Evolutionary conservation across 1,140 invertebrate genomes (phyloP).

Genomic region (Bombus turneri): DNA sequence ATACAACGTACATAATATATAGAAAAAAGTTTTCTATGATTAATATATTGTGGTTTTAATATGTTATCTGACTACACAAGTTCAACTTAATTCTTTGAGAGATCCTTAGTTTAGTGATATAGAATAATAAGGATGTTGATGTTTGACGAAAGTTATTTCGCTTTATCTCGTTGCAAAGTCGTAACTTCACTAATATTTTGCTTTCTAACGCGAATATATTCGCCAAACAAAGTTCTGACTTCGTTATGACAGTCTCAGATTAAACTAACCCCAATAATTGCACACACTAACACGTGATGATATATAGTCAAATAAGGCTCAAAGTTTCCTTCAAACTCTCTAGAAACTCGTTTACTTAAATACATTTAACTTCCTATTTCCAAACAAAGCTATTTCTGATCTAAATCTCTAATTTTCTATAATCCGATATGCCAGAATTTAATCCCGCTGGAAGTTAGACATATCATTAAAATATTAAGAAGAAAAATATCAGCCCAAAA

Average conservation of each 20-base stretch:
- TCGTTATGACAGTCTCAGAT: background rate
- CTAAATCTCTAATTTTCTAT: background rate
- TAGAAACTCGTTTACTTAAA: background rate
- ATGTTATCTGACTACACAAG: too few species aligned
- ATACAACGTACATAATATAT: too few species aligned
- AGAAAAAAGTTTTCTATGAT: too few species aligned
- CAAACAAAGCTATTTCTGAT: background rate
- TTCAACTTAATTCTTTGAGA: background rate
- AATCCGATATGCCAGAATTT: background rate
- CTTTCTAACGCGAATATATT: background rate
- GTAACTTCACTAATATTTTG: background rate
- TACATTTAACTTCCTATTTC: background rate
- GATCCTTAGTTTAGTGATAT: background rate
- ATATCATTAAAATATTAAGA: background rate
- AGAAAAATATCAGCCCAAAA: background rate
- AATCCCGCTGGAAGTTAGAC: background rate
- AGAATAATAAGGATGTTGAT: background rate
- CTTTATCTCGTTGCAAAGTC: background rate
- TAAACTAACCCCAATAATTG: background rate
- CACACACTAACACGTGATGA: background rate
- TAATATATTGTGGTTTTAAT: too few species aligned
- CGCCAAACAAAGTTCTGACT: background rate
- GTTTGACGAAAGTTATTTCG: background rate
- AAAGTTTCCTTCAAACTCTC: background rate
- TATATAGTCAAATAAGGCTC: background rate